A percentile compares a stretch with the other conserved stretches of the same genome.
These are phyloP conservation scores for Entomobrya proxima DNA, from an alignment of 2,888 invertebrate genomes.

Conservation along the genomic window DNA sequence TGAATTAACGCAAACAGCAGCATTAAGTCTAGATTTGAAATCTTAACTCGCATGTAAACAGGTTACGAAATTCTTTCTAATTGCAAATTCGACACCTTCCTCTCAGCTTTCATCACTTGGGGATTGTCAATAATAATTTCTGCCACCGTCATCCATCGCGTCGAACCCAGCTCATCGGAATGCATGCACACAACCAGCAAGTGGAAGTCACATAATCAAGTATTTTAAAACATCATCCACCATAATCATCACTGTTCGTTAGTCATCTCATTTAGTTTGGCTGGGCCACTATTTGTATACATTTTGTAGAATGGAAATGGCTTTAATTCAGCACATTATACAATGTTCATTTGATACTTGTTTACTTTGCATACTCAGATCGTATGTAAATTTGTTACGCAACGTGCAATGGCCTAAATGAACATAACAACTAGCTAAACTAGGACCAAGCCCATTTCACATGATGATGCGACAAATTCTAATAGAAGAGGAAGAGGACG, in stretches of 20 bases:
- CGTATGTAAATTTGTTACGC: constrained; percentile 12
- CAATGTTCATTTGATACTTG: not conserved
- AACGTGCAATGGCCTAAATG: not conserved
- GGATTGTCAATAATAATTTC: constrained; percentile 47
- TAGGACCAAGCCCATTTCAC: constrained; percentile 47
- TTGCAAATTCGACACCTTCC: constrained; percentile 50
- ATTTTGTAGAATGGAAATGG: too few relatives aligned
- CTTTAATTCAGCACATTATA: not conserved
- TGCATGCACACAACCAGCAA: not conserved
- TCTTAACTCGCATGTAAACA: constrained; percentile 36
- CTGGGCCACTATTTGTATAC: too few relatives aligned
- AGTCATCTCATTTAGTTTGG: too few relatives aligned
- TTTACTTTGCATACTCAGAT: not conserved
- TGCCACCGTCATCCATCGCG: not conserved
- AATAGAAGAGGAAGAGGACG: not conserved
- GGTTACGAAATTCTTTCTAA: constrained; percentile 46
- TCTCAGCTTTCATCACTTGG: constrained; percentile 48
- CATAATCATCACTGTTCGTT: too few relatives aligned
- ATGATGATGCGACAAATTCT: constrained; percentile 29
- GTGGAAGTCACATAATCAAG: too few relatives aligned
- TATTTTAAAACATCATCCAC: too few relatives aligned
- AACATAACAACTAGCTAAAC: constrained; percentile 28
- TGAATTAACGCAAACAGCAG: not conserved
- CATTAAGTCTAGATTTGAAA: not conserved
- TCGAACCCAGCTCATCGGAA: not conserved